phyloP scores from a whole-genome alignment of 2,113 vertebrate species.

The Pyrgilauda ruficollis region DNA sequence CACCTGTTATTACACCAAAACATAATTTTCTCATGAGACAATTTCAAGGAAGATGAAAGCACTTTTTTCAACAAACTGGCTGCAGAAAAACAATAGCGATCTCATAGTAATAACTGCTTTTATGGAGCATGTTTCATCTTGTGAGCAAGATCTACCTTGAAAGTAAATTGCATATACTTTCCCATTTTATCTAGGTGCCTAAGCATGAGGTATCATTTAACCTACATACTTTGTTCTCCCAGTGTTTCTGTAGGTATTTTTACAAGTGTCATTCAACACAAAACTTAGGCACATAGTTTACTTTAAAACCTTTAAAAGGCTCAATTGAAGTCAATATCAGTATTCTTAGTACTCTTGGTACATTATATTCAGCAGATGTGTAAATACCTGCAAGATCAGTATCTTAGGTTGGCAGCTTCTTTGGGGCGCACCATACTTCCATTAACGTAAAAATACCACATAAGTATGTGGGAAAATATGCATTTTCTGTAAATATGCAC shows the following conservation, averaged over 20 bases:
- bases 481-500: fast-evolving
- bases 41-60: background rate
- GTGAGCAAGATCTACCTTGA: background rate
- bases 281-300: background rate
- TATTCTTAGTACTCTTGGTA: background rate
- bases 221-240: background rate
- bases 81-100: background rate
- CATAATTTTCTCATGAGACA: background rate
- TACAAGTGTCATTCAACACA: background rate
- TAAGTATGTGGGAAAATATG: background rate
- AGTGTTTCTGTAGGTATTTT: background rate
- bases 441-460: background rate
- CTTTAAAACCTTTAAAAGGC: background rate
- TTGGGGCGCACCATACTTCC: background rate
- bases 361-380: background rate
- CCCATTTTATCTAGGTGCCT: background rate
- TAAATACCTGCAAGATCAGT: background rate
- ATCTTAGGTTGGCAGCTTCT: background rate
- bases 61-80: background rate
- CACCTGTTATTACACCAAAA: background rate
- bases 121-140: background rate
- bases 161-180: background rate
- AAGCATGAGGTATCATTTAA: background rate
- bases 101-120: background rate
- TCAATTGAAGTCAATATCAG: background rate